Percentiles rank a stretch among this genome's conserved stretches.
Conservation (phyloP, 2,888 invertebrate species). For the Hyles lineata region DNA sequence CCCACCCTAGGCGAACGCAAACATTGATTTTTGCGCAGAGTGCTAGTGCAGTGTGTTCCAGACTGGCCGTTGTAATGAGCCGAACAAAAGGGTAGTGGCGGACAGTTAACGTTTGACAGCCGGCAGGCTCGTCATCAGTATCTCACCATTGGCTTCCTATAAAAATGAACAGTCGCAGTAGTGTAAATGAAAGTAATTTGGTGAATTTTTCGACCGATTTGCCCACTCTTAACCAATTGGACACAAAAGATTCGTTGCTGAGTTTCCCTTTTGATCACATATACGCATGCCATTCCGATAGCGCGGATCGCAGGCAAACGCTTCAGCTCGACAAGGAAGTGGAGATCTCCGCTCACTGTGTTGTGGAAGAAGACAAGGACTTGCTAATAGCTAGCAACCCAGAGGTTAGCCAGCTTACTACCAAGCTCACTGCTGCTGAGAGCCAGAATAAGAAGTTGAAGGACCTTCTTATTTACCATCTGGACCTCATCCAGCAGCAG, state of each 20-base stretch:
- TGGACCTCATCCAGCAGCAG: constrained; percentile 96
- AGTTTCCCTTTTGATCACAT: constrained; percentile 89
- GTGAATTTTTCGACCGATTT: constrained; percentile 78
- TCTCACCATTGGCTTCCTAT: constrained; percentile 63
- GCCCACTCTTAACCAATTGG: constrained; percentile 70
- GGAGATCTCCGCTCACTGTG: constrained; percentile 68
- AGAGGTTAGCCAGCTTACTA: constrained; percentile 57
- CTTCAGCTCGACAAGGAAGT: constrained; percentile 72
- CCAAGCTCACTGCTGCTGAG: constrained; percentile 70
- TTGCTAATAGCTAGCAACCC: constrained; percentile 43
- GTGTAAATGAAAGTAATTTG: constrained; percentile 80
- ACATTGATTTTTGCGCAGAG: constrained; percentile 44
- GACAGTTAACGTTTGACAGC: constrained; percentile 74
- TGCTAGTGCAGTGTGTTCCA: constrained; percentile 46
- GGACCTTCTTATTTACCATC: constrained; percentile 91
- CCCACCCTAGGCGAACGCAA: constrained; percentile 42
- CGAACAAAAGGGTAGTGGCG: constrained; percentile 69
- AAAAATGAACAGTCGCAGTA: constrained; percentile 82
- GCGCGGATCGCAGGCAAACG: constrained; percentile 60
- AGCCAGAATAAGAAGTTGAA: constrained; percentile 89
- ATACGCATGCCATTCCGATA: constrained; percentile 87
- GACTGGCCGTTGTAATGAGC: constrained; percentile 67
- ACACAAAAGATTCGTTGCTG: constrained; percentile 82
- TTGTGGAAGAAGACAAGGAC: constrained; percentile 61
- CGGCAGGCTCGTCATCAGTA: constrained; percentile 76